A percentile compares a stretch with the other conserved stretches of the same genome.
These are phyloP conservation scores for Paratilapia polleni DNA, from an alignment of 2,113 vertebrate genomes.

Conservation along the genomic window DNA sequence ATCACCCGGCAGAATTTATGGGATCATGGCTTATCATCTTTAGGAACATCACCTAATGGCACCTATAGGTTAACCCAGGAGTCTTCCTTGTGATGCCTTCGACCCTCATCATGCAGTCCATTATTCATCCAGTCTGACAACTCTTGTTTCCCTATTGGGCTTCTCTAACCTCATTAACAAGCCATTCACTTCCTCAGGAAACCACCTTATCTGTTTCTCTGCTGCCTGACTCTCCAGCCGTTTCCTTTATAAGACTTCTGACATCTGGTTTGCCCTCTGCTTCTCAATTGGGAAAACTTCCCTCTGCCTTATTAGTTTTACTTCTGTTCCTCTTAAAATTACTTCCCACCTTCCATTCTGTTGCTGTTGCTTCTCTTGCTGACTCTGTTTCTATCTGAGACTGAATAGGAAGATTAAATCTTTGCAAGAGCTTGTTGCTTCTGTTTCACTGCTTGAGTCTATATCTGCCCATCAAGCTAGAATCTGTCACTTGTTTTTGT, in stretches of 20 bases:
- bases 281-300: background rate
- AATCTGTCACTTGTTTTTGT: background rate
- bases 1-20: background rate
- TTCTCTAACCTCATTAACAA: slow-evolving; percentile 12
- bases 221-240: background rate
- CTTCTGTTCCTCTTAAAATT: background rate
- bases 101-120: background rate
- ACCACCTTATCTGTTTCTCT: background rate
- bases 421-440: background rate
- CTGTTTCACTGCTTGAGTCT: background rate
- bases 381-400: background rate
- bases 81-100: background rate
- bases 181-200: background rate
- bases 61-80: background rate
- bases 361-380: background rate
- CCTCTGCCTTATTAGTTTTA: background rate
- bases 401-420: background rate
- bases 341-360: background rate
- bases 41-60: background rate
- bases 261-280: background rate
- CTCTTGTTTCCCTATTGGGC: background rate
- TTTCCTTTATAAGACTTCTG: slow-evolving; percentile 3
- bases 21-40: background rate
- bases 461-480: background rate
- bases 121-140: background rate